Conservation (phyloP, 1,140 invertebrate genomes). For the Uloborus diversus region DNA sequence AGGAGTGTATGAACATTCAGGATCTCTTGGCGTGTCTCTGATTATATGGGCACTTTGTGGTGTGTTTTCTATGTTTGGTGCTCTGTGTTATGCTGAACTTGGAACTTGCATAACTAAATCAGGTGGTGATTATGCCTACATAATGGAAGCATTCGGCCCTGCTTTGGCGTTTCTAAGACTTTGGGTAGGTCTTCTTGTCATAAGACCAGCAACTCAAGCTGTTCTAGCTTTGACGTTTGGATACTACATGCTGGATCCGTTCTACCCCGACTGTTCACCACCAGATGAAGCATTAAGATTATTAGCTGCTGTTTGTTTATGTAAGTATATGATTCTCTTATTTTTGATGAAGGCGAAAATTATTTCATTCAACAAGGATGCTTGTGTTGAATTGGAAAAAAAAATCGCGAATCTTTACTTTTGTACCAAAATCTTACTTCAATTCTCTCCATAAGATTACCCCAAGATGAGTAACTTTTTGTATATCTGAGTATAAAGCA, state of each 20-base stretch:
- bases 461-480: too few relatives aligned
- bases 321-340: conserved; percentile 56
- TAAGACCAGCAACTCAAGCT: conserved; percentile 94
- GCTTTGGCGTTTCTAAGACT: conserved; percentile 92
- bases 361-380: background rate
- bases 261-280: conserved; percentile 73
- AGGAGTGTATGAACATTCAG: conserved; percentile 86
- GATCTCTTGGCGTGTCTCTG: conserved; percentile 89
- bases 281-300: conserved; percentile 60
- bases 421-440: too few relatives aligned
- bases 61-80: conserved; percentile 86
- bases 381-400: too few relatives aligned
- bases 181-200: conserved; percentile 90
- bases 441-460: too few relatives aligned
- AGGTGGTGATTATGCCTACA: conserved; percentile 98
- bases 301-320: conserved; percentile 60
- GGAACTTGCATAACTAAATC: conserved; percentile 85
- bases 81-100: conserved; percentile 95
- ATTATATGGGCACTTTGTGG: conserved; percentile 93
- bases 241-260: conserved; percentile 91
- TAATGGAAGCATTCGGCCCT: conserved; percentile 88
- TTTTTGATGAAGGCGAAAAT: background rate
- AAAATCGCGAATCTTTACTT: background rate
- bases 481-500: too few relatives aligned
- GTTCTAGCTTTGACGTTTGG: conserved; percentile 96